phyloP scores from a whole-genome alignment of 2,113 vertebrate genomes.

The Albula goreensis region DNA sequence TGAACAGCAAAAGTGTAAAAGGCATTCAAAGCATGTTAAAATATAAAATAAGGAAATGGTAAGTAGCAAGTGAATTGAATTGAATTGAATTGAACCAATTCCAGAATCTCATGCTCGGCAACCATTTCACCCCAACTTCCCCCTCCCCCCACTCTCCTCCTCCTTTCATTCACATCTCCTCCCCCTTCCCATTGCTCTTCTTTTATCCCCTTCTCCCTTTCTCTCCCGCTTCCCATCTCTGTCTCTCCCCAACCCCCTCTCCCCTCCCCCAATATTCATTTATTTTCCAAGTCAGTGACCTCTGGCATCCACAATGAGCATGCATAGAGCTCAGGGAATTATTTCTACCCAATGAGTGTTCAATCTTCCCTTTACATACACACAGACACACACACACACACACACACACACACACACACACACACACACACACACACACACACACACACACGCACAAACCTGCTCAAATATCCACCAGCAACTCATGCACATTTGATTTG shows the following conservation, averaged over 20 bases:
- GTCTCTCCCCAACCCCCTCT: neutral
- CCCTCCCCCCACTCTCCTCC: neutral
- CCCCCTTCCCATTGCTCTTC: neutral
- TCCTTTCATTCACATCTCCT: neutral
- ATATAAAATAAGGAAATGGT: neutral
- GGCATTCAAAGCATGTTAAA: neutral
- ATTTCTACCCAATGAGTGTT: neutral
- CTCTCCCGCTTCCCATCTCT: neutral
- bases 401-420: conserved; percentile 16
- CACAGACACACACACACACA: conserved; percentile 17
- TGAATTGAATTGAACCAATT: neutral
- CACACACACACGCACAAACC: neutral
- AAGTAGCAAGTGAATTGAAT: neutral
- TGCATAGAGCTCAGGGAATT: neutral
- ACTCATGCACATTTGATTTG: neutral
- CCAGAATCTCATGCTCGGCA: neutral
- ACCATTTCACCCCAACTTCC: neutral
- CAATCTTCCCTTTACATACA: neutral
- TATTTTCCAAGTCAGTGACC: conserved; percentile 26
- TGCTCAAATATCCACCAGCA: neutral
- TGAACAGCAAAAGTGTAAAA: neutral
- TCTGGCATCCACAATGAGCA: conserved; percentile 9
- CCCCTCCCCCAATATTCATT: neutral
- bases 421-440: conserved; percentile 1
- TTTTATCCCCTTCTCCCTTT: neutral